A percentile compares a stretch with the other conserved stretches of the same genome.
These are phyloP conservation scores for Teleogryllus occipitalis DNA, from an alignment of 1,140 invertebrate species.

Conservation along the genomic window DNA sequence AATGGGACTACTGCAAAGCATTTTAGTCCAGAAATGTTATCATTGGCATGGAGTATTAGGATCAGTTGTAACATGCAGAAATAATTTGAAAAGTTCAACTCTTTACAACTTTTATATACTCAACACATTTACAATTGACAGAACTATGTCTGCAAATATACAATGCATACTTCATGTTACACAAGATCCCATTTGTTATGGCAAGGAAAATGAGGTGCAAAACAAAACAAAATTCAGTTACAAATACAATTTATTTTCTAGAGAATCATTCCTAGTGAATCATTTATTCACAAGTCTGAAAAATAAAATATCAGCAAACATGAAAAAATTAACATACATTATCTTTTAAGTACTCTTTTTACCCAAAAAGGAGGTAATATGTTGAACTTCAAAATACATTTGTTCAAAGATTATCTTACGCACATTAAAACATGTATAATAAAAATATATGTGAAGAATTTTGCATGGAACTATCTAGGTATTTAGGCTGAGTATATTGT, in stretches of 20 bases:
- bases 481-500: slow-evolving; percentile 26
- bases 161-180: slow-evolving; percentile 4
- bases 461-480: slow-evolving; percentile 35
- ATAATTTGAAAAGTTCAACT: background rate
- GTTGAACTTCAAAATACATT: slow-evolving; percentile 36
- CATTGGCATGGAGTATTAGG: background rate
- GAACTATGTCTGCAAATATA: slow-evolving; percentile 1
- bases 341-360: slow-evolving; percentile 31
- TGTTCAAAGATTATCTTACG: slow-evolving; percentile 34
- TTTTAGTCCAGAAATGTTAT: too few relatives aligned
- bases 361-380: slow-evolving; percentile 32
- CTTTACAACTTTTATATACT: slow-evolving; percentile 6
- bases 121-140: slow-evolving; percentile 1
- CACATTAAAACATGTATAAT: slow-evolving; percentile 37
- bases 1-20: too few relatives aligned
- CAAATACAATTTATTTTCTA: slow-evolving; percentile 28
- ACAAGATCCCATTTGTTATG: slow-evolving; percentile 2
- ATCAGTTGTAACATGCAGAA: slow-evolving; percentile 1
- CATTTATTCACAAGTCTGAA: slow-evolving; percentile 39
- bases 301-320: slow-evolving; percentile 37
- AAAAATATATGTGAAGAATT: slow-evolving; percentile 37
- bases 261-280: slow-evolving; percentile 29
- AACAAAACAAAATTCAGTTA: slow-evolving; percentile 21
- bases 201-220: slow-evolving; percentile 11
- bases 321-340: slow-evolving; percentile 34